Conservation (phyloP, 1,140 invertebrate species). For the Drosophila sucinea region DNA sequence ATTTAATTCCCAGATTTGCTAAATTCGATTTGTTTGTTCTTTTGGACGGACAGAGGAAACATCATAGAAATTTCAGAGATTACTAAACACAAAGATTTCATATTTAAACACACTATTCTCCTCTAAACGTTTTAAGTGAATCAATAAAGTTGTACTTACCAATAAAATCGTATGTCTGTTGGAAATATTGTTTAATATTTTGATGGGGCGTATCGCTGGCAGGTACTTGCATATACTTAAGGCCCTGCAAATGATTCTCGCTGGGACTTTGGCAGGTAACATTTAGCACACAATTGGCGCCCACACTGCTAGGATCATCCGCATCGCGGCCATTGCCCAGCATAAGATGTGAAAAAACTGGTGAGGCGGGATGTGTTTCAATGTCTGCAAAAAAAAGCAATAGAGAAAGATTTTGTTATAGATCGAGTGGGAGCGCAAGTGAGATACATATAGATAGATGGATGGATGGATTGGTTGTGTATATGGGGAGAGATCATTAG, state of each 20-base stretch:
- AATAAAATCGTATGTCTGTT: constrained; percentile 95
- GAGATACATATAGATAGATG: constrained; percentile 13
- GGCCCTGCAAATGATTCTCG: constrained; percentile 88
- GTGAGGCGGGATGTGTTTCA: constrained; percentile 90
- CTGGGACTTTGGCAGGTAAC: constrained; percentile 92
- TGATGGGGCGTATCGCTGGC: constrained; percentile 93
- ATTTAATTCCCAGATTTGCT: neutral
- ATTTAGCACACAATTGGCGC: constrained; percentile 91
- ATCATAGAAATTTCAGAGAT: too few relatives aligned
- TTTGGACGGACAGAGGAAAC: too few relatives aligned
- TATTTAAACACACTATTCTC: too few relatives aligned
- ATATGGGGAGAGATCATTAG: constrained; percentile 41
- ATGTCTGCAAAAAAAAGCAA: constrained; percentile 84
- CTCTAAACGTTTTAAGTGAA: neutral
- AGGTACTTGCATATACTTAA: constrained; percentile 92
- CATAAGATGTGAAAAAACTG: constrained; percentile 94
- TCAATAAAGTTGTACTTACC: constrained; percentile 86
- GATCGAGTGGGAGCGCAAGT: neutral
- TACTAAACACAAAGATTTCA: too few relatives aligned
- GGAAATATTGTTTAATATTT: constrained; percentile 96
- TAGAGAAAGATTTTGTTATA: constrained; percentile 12
- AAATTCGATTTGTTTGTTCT: too few relatives aligned
- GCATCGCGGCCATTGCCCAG: constrained; percentile 94
- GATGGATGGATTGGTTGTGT: neutral
- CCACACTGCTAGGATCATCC: constrained; percentile 88